A percentile compares a stretch with the other conserved stretches of the same genome.
These are phyloP conservation scores for Rhinichthys klamathensis DNA, from an alignment of 2,113 vertebrate genomes.

Conservation along the genomic window DNA sequence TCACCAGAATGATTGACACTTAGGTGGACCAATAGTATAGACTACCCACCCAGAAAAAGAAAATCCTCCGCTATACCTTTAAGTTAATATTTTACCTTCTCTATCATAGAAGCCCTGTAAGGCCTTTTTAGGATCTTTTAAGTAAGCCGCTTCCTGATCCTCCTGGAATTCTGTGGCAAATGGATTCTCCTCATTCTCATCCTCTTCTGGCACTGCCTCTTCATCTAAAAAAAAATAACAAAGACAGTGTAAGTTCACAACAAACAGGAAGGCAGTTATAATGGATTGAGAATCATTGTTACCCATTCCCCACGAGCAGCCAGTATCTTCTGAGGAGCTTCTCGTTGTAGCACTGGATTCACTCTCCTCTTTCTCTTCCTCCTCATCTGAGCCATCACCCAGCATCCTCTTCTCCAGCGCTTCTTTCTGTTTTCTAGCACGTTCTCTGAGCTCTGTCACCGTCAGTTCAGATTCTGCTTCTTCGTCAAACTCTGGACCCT, in stretches of 20 bases:
- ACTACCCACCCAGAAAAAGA: too few relatives aligned
- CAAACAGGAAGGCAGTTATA: neutral
- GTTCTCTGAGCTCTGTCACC: constrained; percentile 88
- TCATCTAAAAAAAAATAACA: constrained; percentile 75
- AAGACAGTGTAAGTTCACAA: neutral
- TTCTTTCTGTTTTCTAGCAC: constrained; percentile 81
- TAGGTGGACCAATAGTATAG: too few relatives aligned
- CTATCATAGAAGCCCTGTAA: constrained; percentile 97
- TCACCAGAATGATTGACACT: too few relatives aligned
- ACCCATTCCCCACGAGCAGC: constrained; percentile 97
- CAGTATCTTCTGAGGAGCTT: constrained; percentile 77
- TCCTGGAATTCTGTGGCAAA: constrained; percentile 95
- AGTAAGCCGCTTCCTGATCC: constrained; percentile 92
- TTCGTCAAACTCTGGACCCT: constrained; percentile 94
- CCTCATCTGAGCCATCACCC: constrained; percentile 90
- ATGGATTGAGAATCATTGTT: constrained; percentile 53
- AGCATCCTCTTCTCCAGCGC: constrained; percentile 90
- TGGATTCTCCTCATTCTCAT: constrained; percentile 96
- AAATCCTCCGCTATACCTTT: too few relatives aligned
- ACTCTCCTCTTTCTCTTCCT: constrained; percentile 70
- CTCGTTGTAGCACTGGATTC: constrained; percentile 51
- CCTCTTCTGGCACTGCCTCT: constrained; percentile 84
- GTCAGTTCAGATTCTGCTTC: constrained; percentile 92
- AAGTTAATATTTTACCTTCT: constrained; percentile 81
- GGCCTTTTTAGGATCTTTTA: constrained; percentile 96